A percentile compares a stretch with the other conserved stretches of the same genome.
phyloP scores from a whole-genome alignment of 2,888 invertebrate species.

The Petrophora chlorosata region DNA sequence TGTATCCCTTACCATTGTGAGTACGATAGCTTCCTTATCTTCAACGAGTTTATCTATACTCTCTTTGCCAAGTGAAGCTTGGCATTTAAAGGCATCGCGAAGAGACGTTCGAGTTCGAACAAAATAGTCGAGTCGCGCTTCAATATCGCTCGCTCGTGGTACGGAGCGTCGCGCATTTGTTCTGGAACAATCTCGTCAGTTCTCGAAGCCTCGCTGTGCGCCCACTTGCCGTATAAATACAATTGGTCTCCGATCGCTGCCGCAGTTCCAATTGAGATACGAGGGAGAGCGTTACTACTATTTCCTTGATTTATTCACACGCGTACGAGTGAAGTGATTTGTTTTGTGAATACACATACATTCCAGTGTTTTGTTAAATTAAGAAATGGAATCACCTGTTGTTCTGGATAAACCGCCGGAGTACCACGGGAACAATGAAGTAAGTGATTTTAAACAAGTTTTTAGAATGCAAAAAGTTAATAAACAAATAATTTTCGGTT shows the following conservation, averaged over 20 bases:
- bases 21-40: no score
- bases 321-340: constrained; percentile 62
- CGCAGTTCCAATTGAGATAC: constrained; percentile 67
- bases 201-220: constrained; percentile 62
- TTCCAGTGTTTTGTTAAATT: constrained; percentile 63
- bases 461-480: not conserved
- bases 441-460: constrained; percentile 56
- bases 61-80: no score
- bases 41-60: no score
- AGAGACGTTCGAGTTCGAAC: no score
- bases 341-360: constrained; percentile 70
- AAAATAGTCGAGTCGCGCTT: no score
- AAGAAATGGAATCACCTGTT: constrained; percentile 84
- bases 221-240: constrained; percentile 67
- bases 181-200: constrained; percentile 48
- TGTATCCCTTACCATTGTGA: constrained; percentile 14
- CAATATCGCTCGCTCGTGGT: constrained; percentile 23
- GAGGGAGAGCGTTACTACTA: constrained; percentile 51
- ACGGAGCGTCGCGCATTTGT: constrained; percentile 26
- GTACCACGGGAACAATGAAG: constrained; percentile 82
- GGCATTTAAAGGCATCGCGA: no score
- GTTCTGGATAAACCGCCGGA: constrained; percentile 85
- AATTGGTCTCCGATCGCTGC: constrained; percentile 45
- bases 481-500: not conserved
- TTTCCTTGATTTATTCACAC: constrained; percentile 44